Conservation (phyloP, 2,797 vertebrate genomes). For the Aldrovandia affinis region DNA sequence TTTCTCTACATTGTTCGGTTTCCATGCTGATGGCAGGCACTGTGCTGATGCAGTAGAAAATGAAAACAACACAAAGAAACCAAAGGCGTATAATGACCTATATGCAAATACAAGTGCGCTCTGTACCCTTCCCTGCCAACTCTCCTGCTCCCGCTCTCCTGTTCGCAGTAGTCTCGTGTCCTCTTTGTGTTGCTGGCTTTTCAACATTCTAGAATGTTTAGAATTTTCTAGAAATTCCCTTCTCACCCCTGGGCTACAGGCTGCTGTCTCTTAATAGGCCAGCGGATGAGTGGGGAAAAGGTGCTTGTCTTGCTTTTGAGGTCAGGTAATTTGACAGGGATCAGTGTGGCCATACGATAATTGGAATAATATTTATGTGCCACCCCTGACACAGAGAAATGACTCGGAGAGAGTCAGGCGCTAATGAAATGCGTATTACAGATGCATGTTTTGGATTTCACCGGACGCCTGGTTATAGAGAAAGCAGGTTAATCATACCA, state of each 20-base stretch:
- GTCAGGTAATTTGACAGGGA: constrained; percentile 69
- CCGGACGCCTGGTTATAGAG: constrained; percentile 43
- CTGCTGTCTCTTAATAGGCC: constrained; percentile 62
- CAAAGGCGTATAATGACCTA: constrained; percentile 5
- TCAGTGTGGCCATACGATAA: constrained; percentile 65
- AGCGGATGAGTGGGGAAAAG: constrained; percentile 52
- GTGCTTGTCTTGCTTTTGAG: not conserved
- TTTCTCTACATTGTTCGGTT: not conserved
- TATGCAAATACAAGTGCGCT: not conserved
- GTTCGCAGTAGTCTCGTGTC: not conserved
- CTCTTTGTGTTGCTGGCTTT: not conserved
- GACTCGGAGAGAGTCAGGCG: not conserved
- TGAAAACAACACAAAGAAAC: not conserved
- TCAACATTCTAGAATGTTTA: not conserved
- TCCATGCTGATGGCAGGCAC: not conserved
- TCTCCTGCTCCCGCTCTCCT: not conserved
- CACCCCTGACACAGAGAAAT: constrained; percentile 61
- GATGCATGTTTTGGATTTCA: constrained; percentile 51
- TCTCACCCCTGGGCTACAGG: not conserved
- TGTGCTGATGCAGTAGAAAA: not conserved
- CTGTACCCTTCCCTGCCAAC: not conserved
- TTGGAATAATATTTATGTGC: constrained; percentile 70
- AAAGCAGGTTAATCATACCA: constrained; percentile 61
- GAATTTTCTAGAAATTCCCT: not conserved
- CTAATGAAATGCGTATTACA: constrained; percentile 17